Evolutionary conservation across 2,797 vertebrate species (phyloP), one percentile per base, ranked within the genome.

Genomic region (Hipposideros larvatus): DNA sequence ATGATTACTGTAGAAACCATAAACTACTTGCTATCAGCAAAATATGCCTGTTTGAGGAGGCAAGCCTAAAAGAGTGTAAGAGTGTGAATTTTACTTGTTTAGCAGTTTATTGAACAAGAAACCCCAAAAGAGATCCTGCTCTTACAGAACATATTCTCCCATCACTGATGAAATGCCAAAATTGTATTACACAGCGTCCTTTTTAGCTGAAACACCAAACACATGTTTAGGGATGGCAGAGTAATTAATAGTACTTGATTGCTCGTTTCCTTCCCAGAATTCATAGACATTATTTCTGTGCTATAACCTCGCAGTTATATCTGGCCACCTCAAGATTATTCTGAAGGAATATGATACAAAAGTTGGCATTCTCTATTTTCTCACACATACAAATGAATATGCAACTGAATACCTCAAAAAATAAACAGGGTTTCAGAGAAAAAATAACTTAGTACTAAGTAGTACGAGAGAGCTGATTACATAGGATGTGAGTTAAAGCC

Each of bases 201-300:
- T 88, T 83, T 95, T 61, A 92, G 43, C 55, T 65, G 24, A 87
- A 71, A 88, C 37, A 87, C 7, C 78, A 91, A 91, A 84, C 41
- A 63, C 21, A 15, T 80, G 37, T 88, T 91, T 83, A 83, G 83
- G 48, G 77, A 83, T 41, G 19, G 73, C 24, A 83, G 75, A 83
- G 41, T 87, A 75, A 94, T 11, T 63, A 21, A 46, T 87, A 31
- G 92, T 21, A 28, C 37, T 75, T 37, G 70, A 65, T 51, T 71
- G n/a, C 61, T 77, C 34, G 43, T 41, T 83, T 63, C 11, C 46
- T 77, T 78, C 55, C 71, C 73, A 73, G 55, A 84, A 94, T 73
- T 83, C 65, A 59, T 13, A 61, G 31, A 55, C 63, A 57, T 28
- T n/a, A 11, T 75, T 77, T 88, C 63, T 65, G 83, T 84, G 78